phyloP scores from a whole-genome alignment of 2,113 vertebrate genomes.

The Rana temporaria region DNA sequence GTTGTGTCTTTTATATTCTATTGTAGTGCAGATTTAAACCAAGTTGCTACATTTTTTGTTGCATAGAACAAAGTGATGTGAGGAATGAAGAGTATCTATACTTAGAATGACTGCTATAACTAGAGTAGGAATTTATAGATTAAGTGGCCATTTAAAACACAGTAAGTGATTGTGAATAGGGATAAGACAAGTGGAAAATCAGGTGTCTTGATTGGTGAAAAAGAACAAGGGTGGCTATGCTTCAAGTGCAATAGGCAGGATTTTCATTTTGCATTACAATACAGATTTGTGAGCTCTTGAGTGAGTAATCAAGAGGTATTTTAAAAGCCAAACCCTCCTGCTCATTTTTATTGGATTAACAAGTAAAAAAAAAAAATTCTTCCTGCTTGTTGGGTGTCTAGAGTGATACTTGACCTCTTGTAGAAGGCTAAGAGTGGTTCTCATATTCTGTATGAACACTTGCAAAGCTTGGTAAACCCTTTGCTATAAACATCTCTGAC shows the following conservation, averaged over 20 bases:
- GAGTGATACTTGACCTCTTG: slow-evolving; percentile 1
- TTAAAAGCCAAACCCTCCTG: background rate
- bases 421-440: slow-evolving; percentile 4
- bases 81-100: background rate
- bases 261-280: slow-evolving; percentile 26
- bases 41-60: background rate
- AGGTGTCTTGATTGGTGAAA: background rate
- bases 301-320: slow-evolving; percentile 15
- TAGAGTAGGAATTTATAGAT: slow-evolving; percentile 28
- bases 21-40: slow-evolving; percentile 20
- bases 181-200: background rate
- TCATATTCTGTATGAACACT: background rate
- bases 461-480: background rate
- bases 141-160: slow-evolving; percentile 26
- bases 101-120: background rate
- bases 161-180: slow-evolving; percentile 11
- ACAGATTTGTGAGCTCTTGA: slow-evolving; percentile 5
- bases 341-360: slow-evolving; percentile 11
- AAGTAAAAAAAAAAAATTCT: slow-evolving; percentile 21
- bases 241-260: background rate
- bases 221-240: background rate
- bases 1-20: too few species aligned
- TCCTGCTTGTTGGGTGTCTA: background rate
- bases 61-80: background rate
- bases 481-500: slow-evolving; percentile 12